Percentiles rank a stretch among this genome's conserved stretches.
Evolutionary conservation across 1,140 invertebrate species (phyloP).

Genomic region (Eueides isabella): DNA sequence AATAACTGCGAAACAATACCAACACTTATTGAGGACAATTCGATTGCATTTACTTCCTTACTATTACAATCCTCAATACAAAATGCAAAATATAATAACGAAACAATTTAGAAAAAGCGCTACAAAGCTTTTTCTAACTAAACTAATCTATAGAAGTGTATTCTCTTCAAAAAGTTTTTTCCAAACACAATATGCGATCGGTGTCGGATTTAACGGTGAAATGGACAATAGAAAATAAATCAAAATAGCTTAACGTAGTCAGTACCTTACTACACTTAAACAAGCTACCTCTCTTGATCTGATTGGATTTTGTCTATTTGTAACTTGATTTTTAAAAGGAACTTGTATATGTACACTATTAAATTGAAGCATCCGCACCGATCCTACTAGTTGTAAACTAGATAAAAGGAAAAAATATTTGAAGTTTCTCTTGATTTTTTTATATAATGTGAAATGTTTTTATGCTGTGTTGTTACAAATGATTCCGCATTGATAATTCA

Average conservation of each 20-base stretch:
- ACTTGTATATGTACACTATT: constrained; percentile 24
- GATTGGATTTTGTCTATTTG: background rate
- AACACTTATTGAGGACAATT: constrained; percentile 60
- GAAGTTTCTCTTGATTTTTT: background rate
- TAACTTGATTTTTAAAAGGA: constrained; percentile 4
- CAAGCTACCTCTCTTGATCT: background rate
- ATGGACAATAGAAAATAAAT: constrained; percentile 1
- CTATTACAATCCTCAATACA: background rate
- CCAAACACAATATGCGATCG: background rate
- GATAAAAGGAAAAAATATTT: background rate
- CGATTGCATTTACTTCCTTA: constrained; percentile 44
- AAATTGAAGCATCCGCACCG: constrained; percentile 27
- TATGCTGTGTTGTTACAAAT: background rate
- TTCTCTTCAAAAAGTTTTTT: constrained; percentile 8
- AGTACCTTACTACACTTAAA: background rate
- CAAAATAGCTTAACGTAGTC: background rate
- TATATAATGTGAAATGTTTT: background rate
- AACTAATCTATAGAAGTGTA: background rate
- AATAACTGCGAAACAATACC: constrained; percentile 77
- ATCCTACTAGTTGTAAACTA: constrained; percentile 8
- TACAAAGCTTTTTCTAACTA: background rate
- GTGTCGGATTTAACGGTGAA: background rate
- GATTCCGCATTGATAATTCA: no score
- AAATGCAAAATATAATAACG: background rate
- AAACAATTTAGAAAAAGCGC: background rate